Base-by-base conservation (phyloP, 2,888 invertebrate species). In the Mesorhabditis belari region DNA sequence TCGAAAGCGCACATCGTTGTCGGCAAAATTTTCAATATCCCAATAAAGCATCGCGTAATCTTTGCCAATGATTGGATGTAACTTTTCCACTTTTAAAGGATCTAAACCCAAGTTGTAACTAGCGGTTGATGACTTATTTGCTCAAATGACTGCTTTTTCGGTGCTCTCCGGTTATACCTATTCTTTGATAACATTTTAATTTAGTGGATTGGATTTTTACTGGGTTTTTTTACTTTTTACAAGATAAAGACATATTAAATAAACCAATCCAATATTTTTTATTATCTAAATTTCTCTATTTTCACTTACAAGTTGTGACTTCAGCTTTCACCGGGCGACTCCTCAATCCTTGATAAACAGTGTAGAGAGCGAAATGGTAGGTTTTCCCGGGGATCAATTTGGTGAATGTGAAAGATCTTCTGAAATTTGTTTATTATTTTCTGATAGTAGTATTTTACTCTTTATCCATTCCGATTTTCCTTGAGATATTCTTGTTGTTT, bases 1-100 rank as follows among this genome's bases (percentile, higher is more conserved):
- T 57, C 79, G 63, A 61, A 75, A 79, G 27, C 75, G 65, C 58
- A 72, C 72, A 51, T 77, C 74, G 50, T 73, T 75, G 61, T 79
- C 77, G n/a, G 76, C 76, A 44, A 77, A 73, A 64, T 79, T 79
- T 54, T 77, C 78, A 50, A 79, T 73, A 49, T 77, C 76, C 79
- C 79, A 79, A 58, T 69, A 74, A 12, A 79, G 65, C 5, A 71
- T 65, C 5, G 69, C 77, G 59, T 79, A 79, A 28, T 77, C 77
- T 17, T 70, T 69, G 23, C 79, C 79, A n/a, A 79, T 66, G 2
- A 79, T 68, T 2, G 78, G 76, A 61, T 67, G 70, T 24, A 79
- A 58, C 51, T 74, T 70, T 51, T 72, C 73, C 51, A 79, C 79
- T 70, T 79, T 79, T 53, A 79, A 55, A 3, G 79, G 79, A 63